Conservation (phyloP, 2,797 vertebrate genomes). For the Fistularia tabacaria region DNA sequence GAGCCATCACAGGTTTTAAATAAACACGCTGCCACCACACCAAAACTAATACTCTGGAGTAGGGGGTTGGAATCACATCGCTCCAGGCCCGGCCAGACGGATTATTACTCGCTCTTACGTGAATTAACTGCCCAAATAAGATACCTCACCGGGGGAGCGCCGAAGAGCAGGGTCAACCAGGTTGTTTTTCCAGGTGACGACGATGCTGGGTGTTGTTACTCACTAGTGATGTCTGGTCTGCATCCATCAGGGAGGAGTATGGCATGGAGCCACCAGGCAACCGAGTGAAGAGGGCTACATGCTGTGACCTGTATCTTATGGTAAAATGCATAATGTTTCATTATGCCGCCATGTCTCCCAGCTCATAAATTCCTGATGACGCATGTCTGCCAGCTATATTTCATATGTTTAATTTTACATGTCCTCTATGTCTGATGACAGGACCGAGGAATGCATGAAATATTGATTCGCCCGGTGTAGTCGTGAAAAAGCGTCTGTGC, state of each 20-base stretch:
- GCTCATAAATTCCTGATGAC: slow-evolving; percentile 51
- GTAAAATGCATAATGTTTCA: slow-evolving; percentile 43
- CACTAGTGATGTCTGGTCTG: slow-evolving; percentile 6
- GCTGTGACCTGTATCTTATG: slow-evolving; percentile 58
- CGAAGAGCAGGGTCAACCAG: too few species aligned
- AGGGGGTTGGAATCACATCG: too few species aligned
- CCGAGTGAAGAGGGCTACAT: slow-evolving; percentile 26
- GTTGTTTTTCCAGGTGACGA: background rate
- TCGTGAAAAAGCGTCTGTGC: background rate
- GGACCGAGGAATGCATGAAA: slow-evolving; percentile 42
- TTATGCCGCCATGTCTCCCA: slow-evolving; percentile 14
- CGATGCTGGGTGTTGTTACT: background rate
- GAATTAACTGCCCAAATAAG: too few species aligned
- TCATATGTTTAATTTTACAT: slow-evolving; percentile 58
- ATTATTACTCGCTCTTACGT: too few species aligned
- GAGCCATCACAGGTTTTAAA: too few species aligned
- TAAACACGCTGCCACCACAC: too few species aligned
- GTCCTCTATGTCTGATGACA: slow-evolving; percentile 25
- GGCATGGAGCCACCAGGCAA: background rate
- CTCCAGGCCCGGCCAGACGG: too few species aligned
- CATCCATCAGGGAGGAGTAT: slow-evolving; percentile 57
- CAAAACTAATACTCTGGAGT: too few species aligned
- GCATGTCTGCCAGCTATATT: slow-evolving; percentile 47
- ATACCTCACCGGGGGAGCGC: too few species aligned
- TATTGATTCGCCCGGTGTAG: slow-evolving; percentile 28